Evolutionary conservation across 2,888 invertebrate genomes (phyloP).

Genomic region (Ennomos erosarius): DNA sequence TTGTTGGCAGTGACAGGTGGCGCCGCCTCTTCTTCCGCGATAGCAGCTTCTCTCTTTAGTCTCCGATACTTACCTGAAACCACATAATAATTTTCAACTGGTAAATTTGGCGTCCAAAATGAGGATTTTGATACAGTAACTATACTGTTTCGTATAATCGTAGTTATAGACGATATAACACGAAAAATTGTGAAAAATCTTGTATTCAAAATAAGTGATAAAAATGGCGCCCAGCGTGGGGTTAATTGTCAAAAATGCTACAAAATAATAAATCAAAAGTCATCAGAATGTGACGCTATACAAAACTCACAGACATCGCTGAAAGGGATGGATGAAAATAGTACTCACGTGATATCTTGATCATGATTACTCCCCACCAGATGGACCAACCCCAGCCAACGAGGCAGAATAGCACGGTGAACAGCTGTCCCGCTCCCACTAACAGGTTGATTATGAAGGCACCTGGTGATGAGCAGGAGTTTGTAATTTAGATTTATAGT

Average conservation of each 20-base stretch:
- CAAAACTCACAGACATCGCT: not conserved
- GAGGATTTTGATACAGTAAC: not conserved
- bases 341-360: slow-evolving; percentile 94
- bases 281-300: no score
- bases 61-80: slow-evolving; percentile 67
- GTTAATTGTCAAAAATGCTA: no score
- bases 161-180: no score
- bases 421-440: slow-evolving; percentile 95
- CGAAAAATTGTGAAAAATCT: no score
- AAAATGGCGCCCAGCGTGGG: slow-evolving; percentile 21
- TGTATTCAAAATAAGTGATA: not conserved
- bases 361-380: slow-evolving; percentile 98
- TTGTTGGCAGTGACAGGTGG: slow-evolving; percentile 78
- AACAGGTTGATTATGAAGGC: slow-evolving; percentile 94
- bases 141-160: no score
- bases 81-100: not conserved
- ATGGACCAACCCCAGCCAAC: slow-evolving; percentile 99
- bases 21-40: slow-evolving; percentile 72
- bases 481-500: not conserved
- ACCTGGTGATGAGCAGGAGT: slow-evolving; percentile 49
- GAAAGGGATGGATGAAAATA: not conserved
- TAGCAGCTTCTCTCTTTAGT: slow-evolving; percentile 84
- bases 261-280: no score
- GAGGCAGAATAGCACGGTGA: slow-evolving; percentile 96
- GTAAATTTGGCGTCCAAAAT: slow-evolving; percentile 19